Conservation (phyloP, 2,113 vertebrate genomes). For the Procavia capensis region DNA sequence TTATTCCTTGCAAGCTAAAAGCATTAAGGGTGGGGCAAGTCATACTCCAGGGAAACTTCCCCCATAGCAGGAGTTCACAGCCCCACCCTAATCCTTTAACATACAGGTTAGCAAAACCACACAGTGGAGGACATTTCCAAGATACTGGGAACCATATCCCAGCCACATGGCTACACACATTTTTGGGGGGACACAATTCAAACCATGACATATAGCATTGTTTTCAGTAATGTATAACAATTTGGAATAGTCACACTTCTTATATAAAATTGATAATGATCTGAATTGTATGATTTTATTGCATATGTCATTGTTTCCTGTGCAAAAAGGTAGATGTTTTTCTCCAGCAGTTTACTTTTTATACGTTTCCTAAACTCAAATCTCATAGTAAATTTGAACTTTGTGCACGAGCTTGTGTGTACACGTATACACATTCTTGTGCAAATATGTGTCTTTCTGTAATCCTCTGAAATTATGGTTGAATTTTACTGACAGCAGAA, state of each 20-base stretch:
- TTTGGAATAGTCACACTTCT: slow-evolving; percentile 8
- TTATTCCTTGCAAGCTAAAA: too few relatives aligned
- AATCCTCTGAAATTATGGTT: neutral
- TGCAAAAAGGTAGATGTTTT: slow-evolving; percentile 20
- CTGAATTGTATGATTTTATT: slow-evolving; percentile 18
- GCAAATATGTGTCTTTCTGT: neutral
- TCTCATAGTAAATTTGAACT: slow-evolving; percentile 32
- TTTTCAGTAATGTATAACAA: slow-evolving; percentile 9
- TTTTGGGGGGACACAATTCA: too few relatives aligned
- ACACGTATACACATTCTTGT: neutral
- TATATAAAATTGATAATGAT: neutral
- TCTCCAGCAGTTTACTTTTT: neutral
- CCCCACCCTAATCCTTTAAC: too few relatives aligned
- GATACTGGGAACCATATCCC: too few relatives aligned
- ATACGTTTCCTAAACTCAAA: neutral
- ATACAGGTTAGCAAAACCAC: too few relatives aligned
- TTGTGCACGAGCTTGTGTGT: neutral
- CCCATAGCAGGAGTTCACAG: too few relatives aligned
- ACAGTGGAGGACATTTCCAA: too few relatives aligned
- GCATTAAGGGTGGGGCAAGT: too few relatives aligned
- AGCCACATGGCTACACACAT: too few relatives aligned
- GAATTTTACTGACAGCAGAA: slow-evolving; percentile 36
- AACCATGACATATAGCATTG: too few relatives aligned
- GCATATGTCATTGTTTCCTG: neutral
- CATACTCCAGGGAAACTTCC: too few relatives aligned